phyloP scores from a whole-genome alignment of 2,888 invertebrate species.

The Dolichopus griseipennis region DNA sequence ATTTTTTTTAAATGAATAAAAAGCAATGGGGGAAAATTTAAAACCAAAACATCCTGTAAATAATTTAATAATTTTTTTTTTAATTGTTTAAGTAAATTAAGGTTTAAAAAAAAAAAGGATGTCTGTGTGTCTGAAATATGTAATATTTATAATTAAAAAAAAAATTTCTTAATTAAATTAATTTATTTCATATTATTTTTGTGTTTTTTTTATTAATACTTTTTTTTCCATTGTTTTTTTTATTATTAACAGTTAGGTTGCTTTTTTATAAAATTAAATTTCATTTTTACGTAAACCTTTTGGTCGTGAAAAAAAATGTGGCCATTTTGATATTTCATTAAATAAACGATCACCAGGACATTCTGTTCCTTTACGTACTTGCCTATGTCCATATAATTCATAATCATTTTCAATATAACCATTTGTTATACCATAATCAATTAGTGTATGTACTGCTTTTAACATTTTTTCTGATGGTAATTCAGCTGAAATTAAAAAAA shows the following conservation, averaged over 20 bases:
- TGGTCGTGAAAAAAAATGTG: constrained; percentile 45
- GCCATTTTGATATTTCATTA: constrained; percentile 55
- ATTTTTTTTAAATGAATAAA: no score
- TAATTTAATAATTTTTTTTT: no score
- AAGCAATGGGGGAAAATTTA: no score
- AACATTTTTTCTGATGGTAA: constrained; percentile 54
- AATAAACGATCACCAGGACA: constrained; percentile 59
- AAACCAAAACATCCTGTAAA: no score
- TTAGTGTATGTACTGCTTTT: constrained; percentile 50
- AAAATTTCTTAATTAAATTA: no score
- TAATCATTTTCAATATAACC: constrained; percentile 53
- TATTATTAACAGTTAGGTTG: constrained; percentile 2
- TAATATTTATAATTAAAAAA: no score
- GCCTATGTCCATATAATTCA: constrained; percentile 56
- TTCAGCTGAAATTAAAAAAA: constrained; percentile 41
- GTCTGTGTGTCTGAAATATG: no score
- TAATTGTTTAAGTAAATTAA: no score
- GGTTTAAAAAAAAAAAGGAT: no score
- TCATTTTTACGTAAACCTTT: constrained; percentile 26
- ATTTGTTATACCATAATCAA: constrained; percentile 52
- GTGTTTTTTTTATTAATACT: no score
- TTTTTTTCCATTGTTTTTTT: not conserved
- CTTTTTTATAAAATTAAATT: constrained; percentile 17
- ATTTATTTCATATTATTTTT: no score
- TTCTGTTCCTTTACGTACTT: constrained; percentile 50